Evolutionary conservation across 2,113 vertebrate species (phyloP).

Genomic region (Callipepla squamata): DNA sequence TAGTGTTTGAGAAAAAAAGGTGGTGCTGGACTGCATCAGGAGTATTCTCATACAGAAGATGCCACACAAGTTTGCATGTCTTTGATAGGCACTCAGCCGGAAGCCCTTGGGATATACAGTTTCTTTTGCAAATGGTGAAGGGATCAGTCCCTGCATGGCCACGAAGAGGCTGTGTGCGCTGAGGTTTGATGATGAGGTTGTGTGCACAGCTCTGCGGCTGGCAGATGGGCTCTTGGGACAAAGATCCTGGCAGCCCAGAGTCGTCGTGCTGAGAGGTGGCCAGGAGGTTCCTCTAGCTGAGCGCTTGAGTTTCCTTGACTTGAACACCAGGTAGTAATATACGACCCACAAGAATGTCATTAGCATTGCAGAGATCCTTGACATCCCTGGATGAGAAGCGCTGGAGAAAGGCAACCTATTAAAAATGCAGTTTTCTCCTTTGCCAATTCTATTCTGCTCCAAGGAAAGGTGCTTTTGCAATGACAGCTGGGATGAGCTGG

Average conservation of each 20-base stretch:
- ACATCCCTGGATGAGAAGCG: background rate
- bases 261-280: background rate
- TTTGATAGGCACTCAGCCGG: background rate
- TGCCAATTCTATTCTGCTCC: slow-evolving; percentile 57
- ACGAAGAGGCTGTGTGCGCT: rapidly evolving
- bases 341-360: background rate
- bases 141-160: rapidly evolving
- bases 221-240: background rate
- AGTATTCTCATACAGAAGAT: background rate
- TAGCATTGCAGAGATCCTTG: background rate
- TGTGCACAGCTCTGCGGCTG: background rate
- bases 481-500: slow-evolving; percentile 56
- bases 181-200: rapidly evolving
- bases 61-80: background rate
- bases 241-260: rapidly evolving
- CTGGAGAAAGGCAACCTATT: slow-evolving; percentile 25
- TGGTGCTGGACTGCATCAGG: background rate
- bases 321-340: background rate
- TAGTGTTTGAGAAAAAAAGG: background rate
- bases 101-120: too few relatives aligned
- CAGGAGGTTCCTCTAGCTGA: background rate
- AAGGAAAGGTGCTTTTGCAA: slow-evolving; percentile 43
- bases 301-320: background rate
- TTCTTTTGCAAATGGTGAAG: background rate
- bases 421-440: slow-evolving; percentile 47